These are phyloP conservation scores for Zaprionus camerounensis DNA, from an alignment of 1,140 invertebrate genomes.

Conservation along the genomic window DNA sequence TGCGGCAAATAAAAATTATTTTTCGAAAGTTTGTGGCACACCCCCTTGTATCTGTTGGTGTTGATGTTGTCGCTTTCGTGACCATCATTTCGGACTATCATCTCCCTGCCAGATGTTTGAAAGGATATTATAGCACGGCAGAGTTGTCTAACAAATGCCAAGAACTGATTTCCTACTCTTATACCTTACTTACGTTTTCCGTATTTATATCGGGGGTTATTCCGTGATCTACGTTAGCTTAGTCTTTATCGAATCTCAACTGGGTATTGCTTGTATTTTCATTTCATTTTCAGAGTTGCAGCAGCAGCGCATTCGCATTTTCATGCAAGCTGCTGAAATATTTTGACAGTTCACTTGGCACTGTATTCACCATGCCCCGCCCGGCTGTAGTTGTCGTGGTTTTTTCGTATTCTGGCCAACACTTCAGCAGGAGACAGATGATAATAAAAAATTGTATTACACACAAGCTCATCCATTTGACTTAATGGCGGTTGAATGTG, in stretches of 20 bases:
- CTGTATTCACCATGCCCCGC: conserved; percentile 41
- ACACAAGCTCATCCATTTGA: conserved; percentile 80
- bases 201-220: not conserved
- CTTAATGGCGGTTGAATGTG: conserved; percentile 81
- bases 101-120: not conserved
- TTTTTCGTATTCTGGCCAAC: conserved; percentile 48
- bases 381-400: conserved; percentile 3
- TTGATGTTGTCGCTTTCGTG: conserved; percentile 27
- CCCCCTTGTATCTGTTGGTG: conserved; percentile 20
- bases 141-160: not conserved
- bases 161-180: too few species aligned
- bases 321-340: conserved; percentile 26
- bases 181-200: not conserved
- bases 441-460: conserved; percentile 82
- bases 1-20: conserved; percentile 65
- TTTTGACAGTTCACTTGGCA: conserved; percentile 47
- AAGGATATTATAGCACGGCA: not conserved
- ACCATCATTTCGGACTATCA: not conserved
- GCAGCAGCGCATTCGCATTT: conserved; percentile 29
- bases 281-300: conserved; percentile 1
- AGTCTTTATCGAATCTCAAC: not conserved
- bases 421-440: conserved; percentile 75
- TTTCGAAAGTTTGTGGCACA: conserved; percentile 64
- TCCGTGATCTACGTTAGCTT: not conserved
- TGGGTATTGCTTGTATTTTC: not conserved